Evolutionary conservation across 2,113 vertebrate genomes (phyloP).

Genomic region (Lynx canadensis): DNA sequence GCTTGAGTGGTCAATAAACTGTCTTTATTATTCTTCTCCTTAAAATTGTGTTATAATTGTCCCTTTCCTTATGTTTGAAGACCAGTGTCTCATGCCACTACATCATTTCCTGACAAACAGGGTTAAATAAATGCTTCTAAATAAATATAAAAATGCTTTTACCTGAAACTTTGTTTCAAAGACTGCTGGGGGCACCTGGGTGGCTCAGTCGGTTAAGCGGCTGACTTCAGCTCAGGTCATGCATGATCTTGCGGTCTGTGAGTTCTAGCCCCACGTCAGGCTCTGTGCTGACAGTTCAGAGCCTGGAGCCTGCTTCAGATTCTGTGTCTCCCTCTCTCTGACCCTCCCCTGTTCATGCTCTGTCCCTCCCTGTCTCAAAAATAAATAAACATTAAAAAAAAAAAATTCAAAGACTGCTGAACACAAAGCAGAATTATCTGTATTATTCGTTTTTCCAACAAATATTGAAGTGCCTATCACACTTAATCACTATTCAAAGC

Average conservation of each 20-base stretch:
- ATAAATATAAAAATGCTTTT: not conserved
- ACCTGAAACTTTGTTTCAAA: not conserved
- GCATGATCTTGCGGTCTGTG: not conserved
- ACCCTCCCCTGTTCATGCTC: too few relatives aligned
- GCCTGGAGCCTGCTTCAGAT: too few relatives aligned
- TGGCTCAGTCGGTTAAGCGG: not conserved
- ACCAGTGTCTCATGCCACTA: not conserved
- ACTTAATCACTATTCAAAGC: not conserved
- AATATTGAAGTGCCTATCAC: not conserved
- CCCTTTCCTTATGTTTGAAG: not conserved
- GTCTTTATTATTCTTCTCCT: not conserved
- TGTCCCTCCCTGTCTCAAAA: not conserved
- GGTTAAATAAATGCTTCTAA: not conserved
- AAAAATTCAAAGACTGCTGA: not conserved
- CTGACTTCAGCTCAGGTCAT: not conserved
- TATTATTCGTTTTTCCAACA: constrained; percentile 6
- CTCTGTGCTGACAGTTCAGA: not conserved
- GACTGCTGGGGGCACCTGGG: not conserved
- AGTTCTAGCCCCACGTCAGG: not conserved
- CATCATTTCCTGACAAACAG: not conserved
- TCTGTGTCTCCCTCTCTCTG: not conserved
- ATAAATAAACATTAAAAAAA: not conserved
- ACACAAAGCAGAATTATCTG: not conserved
- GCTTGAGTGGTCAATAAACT: not conserved
- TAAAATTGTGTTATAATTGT: not conserved